These are phyloP conservation scores for Bradypodion ventrale DNA, from an alignment of 2,797 vertebrate genomes.

Conservation along the genomic window DNA sequence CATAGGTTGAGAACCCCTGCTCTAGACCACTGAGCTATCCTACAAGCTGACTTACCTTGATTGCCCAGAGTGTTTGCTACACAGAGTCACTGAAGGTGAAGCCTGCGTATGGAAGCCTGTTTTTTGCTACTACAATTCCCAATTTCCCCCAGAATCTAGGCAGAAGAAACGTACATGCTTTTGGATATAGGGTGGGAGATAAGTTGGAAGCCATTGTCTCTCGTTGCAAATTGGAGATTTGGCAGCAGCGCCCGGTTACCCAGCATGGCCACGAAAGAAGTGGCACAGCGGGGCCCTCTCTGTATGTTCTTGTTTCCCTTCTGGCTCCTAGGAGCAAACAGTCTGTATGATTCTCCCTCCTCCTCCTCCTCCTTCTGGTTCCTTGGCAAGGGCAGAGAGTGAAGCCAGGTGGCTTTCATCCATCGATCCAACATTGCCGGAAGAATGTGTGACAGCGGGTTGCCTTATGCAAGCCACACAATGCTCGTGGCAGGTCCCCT, in stretches of 20 bases:
- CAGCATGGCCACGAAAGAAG: constrained; percentile 27
- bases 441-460: constrained; percentile 1
- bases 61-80: background rate
- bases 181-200: background rate
- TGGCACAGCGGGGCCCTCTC: constrained; percentile 21
- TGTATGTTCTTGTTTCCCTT: constrained; percentile 27
- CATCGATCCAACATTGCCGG: constrained; percentile 22
- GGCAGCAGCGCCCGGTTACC: constrained; percentile 1
- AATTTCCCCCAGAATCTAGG: too few species aligned
- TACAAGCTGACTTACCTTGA: background rate
- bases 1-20: too few species aligned
- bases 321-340: constrained; percentile 35
- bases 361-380: constrained; percentile 31
- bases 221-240: constrained; percentile 4
- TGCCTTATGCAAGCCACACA: background rate
- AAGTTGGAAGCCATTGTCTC: background rate
- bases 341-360: constrained; percentile 23
- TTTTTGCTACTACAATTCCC: too few species aligned
- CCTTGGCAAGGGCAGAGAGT: constrained; percentile 32
- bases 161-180: too few species aligned
- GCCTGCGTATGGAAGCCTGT: too few species aligned
- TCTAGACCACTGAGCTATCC: too few species aligned
- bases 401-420: constrained; percentile 32
- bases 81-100: too few species aligned
- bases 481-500: too few species aligned